These are phyloP conservation scores for Lithobates pipiens DNA, from an alignment of 2,797 vertebrate genomes.

Conservation along the genomic window DNA sequence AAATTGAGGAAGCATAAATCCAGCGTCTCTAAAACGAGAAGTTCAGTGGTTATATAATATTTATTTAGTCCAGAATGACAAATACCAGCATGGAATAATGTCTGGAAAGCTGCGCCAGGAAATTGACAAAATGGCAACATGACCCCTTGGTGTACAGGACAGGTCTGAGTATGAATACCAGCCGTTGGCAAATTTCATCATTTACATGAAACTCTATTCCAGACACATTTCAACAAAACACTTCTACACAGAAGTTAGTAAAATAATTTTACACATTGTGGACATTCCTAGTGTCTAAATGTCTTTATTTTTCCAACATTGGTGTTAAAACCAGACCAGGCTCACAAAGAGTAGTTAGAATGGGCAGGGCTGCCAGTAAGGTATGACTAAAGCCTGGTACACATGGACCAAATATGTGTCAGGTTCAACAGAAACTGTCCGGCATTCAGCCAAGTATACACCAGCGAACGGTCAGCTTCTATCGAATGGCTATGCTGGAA, in stretches of 20 bases:
- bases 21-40: conserved; percentile 68
- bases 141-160: not conserved
- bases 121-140: not conserved
- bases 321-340: no score
- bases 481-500: no score
- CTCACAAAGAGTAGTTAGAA: no score
- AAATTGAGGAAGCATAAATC: conserved; percentile 59
- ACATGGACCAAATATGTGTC: no score
- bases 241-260: not conserved
- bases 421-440: no score
- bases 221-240: not conserved
- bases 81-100: conserved; percentile 4
- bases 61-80: conserved; percentile 47
- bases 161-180: not conserved
- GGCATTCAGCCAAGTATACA: no score
- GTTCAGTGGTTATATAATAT: conserved; percentile 65
- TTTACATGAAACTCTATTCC: not conserved
- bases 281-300: not conserved
- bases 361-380: no score
- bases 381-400: no score
- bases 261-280: not conserved
- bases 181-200: no score
- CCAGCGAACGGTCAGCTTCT: no score
- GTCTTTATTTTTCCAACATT: not conserved
- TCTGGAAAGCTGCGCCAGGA: not conserved